Conservation (phyloP, 2,113 vertebrate genomes). For the Dinomys branickii region DNA sequence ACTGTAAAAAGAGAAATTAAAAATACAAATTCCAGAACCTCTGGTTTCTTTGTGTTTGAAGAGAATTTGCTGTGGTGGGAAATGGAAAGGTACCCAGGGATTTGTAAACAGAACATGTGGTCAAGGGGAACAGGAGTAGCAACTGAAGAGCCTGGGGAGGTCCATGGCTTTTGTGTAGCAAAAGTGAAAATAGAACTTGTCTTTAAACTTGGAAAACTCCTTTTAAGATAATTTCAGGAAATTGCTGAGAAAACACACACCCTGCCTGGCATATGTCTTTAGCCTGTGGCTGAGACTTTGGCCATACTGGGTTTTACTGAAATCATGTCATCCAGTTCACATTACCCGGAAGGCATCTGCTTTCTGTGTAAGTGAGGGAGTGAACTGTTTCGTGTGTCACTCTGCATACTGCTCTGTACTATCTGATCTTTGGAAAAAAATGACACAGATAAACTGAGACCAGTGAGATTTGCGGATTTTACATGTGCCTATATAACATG, state of each 20-base stretch:
- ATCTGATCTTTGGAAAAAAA: background rate
- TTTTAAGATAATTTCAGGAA: slow-evolving; percentile 30
- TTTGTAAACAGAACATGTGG: slow-evolving; percentile 48
- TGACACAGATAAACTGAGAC: background rate
- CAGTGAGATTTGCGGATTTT: background rate
- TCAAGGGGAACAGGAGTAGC: background rate
- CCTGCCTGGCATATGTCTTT: background rate
- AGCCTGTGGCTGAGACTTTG: background rate
- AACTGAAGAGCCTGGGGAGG: background rate
- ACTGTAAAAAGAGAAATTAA: slow-evolving; percentile 47
- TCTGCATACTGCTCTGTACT: background rate
- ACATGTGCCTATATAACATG: background rate
- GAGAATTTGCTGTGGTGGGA: slow-evolving; percentile 20
- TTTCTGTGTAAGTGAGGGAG: background rate
- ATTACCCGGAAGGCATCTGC: background rate
- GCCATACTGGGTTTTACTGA: background rate
- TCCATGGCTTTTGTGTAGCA: background rate
- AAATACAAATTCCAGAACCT: slow-evolving; percentile 54
- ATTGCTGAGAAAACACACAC: slow-evolving; percentile 18
- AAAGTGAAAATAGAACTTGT: slow-evolving; percentile 58
- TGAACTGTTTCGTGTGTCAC: background rate
- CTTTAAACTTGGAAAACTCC: slow-evolving; percentile 30
- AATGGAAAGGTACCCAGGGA: slow-evolving; percentile 32
- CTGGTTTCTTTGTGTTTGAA: slow-evolving; percentile 53
- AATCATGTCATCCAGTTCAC: too few relatives aligned